Evolutionary conservation across 2,888 invertebrate species (phyloP).

Genomic region (Limenitis camilla): DNA sequence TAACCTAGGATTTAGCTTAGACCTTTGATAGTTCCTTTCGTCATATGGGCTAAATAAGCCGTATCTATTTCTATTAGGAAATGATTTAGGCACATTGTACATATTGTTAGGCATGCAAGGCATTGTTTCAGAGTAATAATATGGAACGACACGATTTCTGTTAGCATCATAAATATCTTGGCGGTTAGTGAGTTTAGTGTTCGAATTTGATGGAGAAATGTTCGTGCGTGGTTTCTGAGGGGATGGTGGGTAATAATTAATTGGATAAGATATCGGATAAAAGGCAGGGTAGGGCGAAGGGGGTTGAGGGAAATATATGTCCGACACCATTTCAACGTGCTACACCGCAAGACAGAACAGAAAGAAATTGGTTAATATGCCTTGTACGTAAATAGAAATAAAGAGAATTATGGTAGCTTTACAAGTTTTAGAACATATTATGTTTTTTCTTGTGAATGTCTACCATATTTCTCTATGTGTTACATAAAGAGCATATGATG

Average conservation of each 20-base stretch:
- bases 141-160: slow-evolving; percentile 69
- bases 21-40: slow-evolving; percentile 48
- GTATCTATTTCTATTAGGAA: slow-evolving; percentile 50
- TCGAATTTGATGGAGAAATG: slow-evolving; percentile 42
- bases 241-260: slow-evolving; percentile 63
- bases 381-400: slow-evolving; percentile 13
- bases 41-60: slow-evolving; percentile 54
- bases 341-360: slow-evolving; percentile 74
- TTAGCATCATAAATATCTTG: slow-evolving; percentile 72
- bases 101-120: slow-evolving; percentile 64
- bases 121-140: slow-evolving; percentile 66
- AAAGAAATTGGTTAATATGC: slow-evolving; percentile 64
- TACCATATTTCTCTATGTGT: slow-evolving; percentile 20
- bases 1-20: slow-evolving; percentile 41
- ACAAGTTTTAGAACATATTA: background rate
- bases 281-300: slow-evolving; percentile 64
- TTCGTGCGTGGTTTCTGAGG: slow-evolving; percentile 48
- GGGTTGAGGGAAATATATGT: slow-evolving; percentile 79
- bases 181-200: slow-evolving; percentile 47
- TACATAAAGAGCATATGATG: slow-evolving; percentile 43
- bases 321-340: slow-evolving; percentile 85
- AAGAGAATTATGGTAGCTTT: background rate
- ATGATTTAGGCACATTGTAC: slow-evolving; percentile 45
- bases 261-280: slow-evolving; percentile 63
- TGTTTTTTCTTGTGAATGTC: background rate